These are phyloP conservation scores for Osmerus eperlanus DNA, from an alignment of 2,113 vertebrate species.

Conservation along the genomic window DNA sequence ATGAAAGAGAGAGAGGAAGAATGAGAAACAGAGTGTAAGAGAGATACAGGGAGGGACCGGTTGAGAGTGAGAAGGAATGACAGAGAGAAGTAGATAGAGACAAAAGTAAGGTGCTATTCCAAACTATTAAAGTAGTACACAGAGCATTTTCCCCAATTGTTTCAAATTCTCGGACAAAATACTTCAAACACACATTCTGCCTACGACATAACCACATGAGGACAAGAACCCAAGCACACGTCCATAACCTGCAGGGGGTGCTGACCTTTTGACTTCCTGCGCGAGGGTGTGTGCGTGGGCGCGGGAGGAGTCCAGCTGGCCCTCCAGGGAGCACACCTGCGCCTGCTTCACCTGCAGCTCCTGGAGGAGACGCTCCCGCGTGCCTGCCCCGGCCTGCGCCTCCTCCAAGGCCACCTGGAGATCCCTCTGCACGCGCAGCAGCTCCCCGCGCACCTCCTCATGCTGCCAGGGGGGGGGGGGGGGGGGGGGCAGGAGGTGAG, in stretches of 20 bases:
- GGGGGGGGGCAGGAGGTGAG: neutral
- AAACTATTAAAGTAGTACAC: no score
- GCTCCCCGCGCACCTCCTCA: conserved; percentile 68
- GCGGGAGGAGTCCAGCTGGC: conserved; percentile 69
- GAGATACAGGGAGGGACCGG: neutral
- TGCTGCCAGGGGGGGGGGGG: conserved; percentile 39
- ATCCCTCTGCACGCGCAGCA: conserved; percentile 61
- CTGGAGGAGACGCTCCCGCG: conserved; percentile 60
- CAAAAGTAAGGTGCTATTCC: no score
- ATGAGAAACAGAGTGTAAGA: neutral
- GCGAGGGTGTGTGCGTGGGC: conserved; percentile 64
- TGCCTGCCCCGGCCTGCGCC: conserved; percentile 40
- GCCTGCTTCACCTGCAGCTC: conserved; percentile 73
- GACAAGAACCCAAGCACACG: neutral
- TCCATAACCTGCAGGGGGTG: no score
- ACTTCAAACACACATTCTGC: neutral
- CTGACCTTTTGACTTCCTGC: conserved; percentile 75
- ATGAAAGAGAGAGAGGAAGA: neutral
- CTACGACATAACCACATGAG: neutral
- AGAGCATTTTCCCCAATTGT: no score
- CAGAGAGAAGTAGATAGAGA: neutral
- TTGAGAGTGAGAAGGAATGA: neutral
- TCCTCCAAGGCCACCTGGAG: conserved; percentile 61
- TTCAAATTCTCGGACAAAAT: no score
- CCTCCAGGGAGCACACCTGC: conserved; percentile 71